Evolutionary conservation across 2,888 invertebrate species (phyloP).

Genomic region (Brachynemurus nebulosus): DNA sequence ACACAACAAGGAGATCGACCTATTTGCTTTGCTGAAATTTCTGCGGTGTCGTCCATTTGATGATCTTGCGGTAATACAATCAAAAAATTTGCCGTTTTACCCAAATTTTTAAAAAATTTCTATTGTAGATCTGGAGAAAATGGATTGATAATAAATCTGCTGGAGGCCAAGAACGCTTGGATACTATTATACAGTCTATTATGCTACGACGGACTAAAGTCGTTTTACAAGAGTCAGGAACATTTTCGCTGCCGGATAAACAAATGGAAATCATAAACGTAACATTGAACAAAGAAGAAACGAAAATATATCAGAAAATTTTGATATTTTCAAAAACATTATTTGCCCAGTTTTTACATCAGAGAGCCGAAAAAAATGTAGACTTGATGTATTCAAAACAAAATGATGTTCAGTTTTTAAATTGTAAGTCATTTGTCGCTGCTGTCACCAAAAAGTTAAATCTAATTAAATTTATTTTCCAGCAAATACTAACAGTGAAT

Average conservation of each 20-base stretch:
- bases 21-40: slow-evolving; percentile 71
- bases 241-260: slow-evolving; percentile 46
- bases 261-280: slow-evolving; percentile 42
- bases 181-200: slow-evolving; percentile 69
- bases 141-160: slow-evolving; percentile 78
- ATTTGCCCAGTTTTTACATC: slow-evolving; percentile 62
- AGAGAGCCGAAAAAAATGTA: slow-evolving; percentile 52
- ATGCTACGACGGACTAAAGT: slow-evolving; percentile 80
- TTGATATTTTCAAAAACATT: slow-evolving; percentile 58
- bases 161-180: slow-evolving; percentile 67
- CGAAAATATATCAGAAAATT: slow-evolving; percentile 63
- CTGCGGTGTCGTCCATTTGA: slow-evolving; percentile 78
- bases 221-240: slow-evolving; percentile 53
- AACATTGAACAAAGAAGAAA: slow-evolving; percentile 50
- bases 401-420: slow-evolving; percentile 4
- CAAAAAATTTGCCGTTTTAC: not conserved
- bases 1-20: slow-evolving; percentile 81
- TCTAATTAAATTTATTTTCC: slow-evolving; percentile 5
- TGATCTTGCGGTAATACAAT: slow-evolving; percentile 46
- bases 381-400: slow-evolving; percentile 18
- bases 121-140: slow-evolving; percentile 65
- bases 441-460: not conserved
- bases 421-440: slow-evolving; percentile 2
- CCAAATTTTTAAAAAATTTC: not conserved
- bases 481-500: slow-evolving; percentile 34